Conservation (phyloP, 2,888 invertebrate genomes). For the Crematogaster levior region DNA sequence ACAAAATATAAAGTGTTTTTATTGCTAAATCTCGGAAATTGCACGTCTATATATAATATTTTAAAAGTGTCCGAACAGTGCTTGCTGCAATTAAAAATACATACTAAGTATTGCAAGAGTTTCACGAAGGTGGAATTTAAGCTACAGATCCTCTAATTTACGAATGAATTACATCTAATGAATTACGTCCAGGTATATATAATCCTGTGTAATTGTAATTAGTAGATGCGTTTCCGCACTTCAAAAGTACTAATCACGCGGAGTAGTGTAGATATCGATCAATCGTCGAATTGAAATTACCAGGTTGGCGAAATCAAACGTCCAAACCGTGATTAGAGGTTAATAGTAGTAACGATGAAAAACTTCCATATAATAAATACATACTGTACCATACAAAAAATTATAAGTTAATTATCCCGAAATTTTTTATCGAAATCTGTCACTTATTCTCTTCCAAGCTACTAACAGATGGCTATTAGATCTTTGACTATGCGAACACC, state of each 20-base stretch:
- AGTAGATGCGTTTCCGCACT: slow-evolving; percentile 24
- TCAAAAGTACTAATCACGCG: slow-evolving; percentile 47
- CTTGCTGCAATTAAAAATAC: background rate
- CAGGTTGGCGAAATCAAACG: slow-evolving; percentile 20
- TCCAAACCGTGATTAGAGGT: background rate
- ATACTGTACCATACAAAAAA: background rate
- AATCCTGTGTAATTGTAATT: slow-evolving; percentile 40
- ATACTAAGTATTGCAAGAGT: background rate
- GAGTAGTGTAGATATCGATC: slow-evolving; percentile 35
- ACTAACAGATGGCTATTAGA: background rate
- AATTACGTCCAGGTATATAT: background rate
- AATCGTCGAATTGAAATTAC: slow-evolving; percentile 42
- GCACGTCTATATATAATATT: background rate
- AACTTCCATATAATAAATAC: background rate
- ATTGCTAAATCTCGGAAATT: background rate
- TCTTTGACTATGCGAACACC: slow-evolving; percentile 34
- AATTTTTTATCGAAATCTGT: background rate
- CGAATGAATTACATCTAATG: background rate
- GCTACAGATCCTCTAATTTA: slow-evolving; percentile 15
- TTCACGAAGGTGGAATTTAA: background rate
- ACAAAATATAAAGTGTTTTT: background rate
- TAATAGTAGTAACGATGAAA: background rate
- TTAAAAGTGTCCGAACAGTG: background rate
- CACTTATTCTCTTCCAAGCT: background rate
- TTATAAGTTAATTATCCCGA: background rate